A percentile compares a stretch with the other conserved stretches of the same genome.
These are phyloP conservation scores for Drosophila sturtevanti DNA, from an alignment of 1,140 invertebrate species.

Conservation along the genomic window DNA sequence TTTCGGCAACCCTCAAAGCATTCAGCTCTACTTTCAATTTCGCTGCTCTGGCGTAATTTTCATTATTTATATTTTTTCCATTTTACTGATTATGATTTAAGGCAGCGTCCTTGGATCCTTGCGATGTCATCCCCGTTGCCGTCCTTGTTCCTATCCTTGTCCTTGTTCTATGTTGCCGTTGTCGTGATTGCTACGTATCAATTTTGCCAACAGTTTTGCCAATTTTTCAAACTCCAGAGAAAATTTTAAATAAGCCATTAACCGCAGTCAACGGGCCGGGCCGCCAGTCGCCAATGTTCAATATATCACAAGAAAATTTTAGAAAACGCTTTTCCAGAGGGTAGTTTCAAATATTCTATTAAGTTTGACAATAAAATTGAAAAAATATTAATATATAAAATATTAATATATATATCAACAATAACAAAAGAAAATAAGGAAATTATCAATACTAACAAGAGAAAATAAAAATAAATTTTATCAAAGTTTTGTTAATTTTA, in stretches of 20 bases:
- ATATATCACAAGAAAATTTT: constrained; percentile 68
- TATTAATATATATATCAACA: too few relatives aligned
- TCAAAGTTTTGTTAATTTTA: too few relatives aligned
- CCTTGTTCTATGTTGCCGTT: not conserved
- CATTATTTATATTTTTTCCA: constrained; percentile 81
- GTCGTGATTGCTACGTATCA: constrained; percentile 71
- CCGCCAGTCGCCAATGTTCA: constrained; percentile 67
- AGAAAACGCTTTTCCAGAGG: constrained; percentile 6
- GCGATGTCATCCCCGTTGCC: constrained; percentile 4
- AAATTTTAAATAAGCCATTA: constrained; percentile 78
- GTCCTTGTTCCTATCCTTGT: not conserved
- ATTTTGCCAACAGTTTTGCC: constrained; percentile 74
- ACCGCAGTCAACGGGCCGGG: constrained; percentile 64
- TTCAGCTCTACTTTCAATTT: constrained; percentile 72
- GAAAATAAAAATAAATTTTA: too few relatives aligned
- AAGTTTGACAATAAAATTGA: too few relatives aligned
- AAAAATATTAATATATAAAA: too few relatives aligned
- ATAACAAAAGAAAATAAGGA: too few relatives aligned
- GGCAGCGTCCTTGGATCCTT: constrained; percentile 34
- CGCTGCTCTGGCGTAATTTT: constrained; percentile 60
- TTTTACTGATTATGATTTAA: constrained; percentile 82
- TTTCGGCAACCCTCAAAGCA: constrained; percentile 54
- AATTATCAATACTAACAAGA: too few relatives aligned
- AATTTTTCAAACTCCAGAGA: constrained; percentile 65
- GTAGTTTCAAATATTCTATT: not conserved